Conservation (phyloP, 2,888 invertebrate genomes). For the Subacronicta megacephala region DNA sequence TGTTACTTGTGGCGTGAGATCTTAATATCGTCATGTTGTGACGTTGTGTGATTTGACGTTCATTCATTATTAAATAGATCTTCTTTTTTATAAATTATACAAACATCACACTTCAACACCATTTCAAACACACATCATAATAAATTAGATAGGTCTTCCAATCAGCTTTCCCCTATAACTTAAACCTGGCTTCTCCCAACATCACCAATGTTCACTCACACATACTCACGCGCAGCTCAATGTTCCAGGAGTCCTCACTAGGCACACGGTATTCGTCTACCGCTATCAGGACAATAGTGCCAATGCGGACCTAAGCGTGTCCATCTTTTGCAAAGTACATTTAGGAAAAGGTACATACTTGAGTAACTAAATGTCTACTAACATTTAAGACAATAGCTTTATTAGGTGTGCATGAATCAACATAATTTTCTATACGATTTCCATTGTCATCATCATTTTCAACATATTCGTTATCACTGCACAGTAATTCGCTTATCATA, state of each 20-base stretch:
- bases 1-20: no score
- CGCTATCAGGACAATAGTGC: conserved; percentile 87
- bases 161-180: conserved; percentile 26
- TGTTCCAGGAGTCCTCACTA: conserved; percentile 88
- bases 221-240: conserved; percentile 60
- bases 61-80: no score
- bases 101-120: neutral
- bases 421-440: conserved; percentile 26
- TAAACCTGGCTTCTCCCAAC: conserved; percentile 39
- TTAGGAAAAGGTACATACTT: conserved; percentile 88
- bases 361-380: conserved; percentile 67
- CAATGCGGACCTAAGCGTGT: conserved; percentile 87
- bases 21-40: no score
- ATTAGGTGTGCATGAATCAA: conserved; percentile 46
- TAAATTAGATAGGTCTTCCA: neutral
- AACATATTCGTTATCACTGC: conserved; percentile 32
- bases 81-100: no score
- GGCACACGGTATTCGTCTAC: conserved; percentile 87
- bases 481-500: conserved; percentile 28
- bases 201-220: conserved; percentile 41
- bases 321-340: conserved; percentile 89
- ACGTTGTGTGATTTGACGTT: no score
- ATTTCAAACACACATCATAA: neutral
- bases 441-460: conserved; percentile 25
- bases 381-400: conserved; percentile 41